Percentiles rank a stretch among this genome's conserved stretches.
Evolutionary conservation across 2,113 vertebrate genomes (phyloP).

Genomic region (Falco punctatus): DNA sequence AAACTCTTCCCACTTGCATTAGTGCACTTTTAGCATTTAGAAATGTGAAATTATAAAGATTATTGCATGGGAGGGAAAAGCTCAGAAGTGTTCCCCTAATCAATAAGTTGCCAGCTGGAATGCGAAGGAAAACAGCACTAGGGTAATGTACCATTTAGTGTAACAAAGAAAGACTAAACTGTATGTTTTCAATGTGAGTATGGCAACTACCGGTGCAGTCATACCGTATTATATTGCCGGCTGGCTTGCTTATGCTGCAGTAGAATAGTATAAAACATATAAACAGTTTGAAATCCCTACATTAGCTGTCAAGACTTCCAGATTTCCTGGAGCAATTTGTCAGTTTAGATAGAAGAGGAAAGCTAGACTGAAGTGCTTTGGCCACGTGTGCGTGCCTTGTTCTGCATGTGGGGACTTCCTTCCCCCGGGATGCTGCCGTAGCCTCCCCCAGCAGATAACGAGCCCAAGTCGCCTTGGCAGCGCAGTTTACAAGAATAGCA

Average conservation of each 20-base stretch:
- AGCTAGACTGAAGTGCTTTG: not conserved
- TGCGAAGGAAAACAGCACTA: not conserved
- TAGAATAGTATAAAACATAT: not conserved
- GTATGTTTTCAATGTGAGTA: not conserved
- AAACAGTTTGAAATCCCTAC: not conserved
- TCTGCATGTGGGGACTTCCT: not conserved
- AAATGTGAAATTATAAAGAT: conserved; percentile 47
- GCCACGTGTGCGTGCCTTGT: accelerated
- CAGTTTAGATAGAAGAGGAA: not conserved
- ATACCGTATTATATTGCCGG: not conserved
- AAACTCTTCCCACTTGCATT: conserved; percentile 40
- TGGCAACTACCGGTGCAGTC: not conserved
- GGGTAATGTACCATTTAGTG: not conserved
- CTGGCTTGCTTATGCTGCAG: not conserved
- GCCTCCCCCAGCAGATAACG: not conserved
- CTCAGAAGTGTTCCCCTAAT: not conserved
- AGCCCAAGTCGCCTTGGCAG: not conserved
- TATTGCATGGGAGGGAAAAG: conserved; percentile 13
- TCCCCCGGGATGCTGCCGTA: not conserved
- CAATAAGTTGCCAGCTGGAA: conserved; percentile 31
- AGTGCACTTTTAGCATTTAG: conserved; percentile 40
- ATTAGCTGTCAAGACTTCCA: not conserved
- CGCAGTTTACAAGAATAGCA: not conserved
- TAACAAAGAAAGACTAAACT: conserved; percentile 13
- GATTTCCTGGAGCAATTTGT: not conserved